Evolutionary conservation across 2,113 vertebrate species (phyloP).

Genomic region (Fulica atra): DNA sequence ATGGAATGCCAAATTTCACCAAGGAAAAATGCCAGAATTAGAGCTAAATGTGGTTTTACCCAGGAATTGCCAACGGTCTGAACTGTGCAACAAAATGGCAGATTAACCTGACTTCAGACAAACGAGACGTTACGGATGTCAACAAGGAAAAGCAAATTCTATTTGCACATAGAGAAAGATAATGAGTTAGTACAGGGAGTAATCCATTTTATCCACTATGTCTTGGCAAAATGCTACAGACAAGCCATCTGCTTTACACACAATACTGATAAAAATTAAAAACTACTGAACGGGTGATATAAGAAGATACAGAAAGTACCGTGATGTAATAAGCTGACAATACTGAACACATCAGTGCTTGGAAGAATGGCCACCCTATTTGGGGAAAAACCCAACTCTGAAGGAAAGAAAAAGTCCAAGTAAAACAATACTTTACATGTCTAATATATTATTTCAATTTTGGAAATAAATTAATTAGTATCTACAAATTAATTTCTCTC

Average conservation of each 20-base stretch:
- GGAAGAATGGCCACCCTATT: neutral
- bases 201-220: neutral
- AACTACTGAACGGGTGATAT: neutral
- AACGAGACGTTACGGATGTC: neutral
- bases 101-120: neutral
- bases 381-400: neutral
- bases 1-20: neutral
- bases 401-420: neutral
- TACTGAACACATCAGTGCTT: neutral
- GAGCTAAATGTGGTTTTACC: neutral
- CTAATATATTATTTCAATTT: neutral
- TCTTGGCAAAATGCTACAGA: neutral
- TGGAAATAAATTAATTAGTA: neutral
- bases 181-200: neutral
- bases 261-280: neutral
- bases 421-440: neutral
- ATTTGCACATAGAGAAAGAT: neutral
- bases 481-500: neutral
- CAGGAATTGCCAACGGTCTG: neutral
- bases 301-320: neutral
- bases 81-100: neutral
- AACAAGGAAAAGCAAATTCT: neutral
- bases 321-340: neutral
- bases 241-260: neutral
- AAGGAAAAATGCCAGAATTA: neutral